These are phyloP conservation scores for Chaetoderma sp. DNA, from an alignment of 2,888 invertebrate species.

Conservation along the genomic window DNA sequence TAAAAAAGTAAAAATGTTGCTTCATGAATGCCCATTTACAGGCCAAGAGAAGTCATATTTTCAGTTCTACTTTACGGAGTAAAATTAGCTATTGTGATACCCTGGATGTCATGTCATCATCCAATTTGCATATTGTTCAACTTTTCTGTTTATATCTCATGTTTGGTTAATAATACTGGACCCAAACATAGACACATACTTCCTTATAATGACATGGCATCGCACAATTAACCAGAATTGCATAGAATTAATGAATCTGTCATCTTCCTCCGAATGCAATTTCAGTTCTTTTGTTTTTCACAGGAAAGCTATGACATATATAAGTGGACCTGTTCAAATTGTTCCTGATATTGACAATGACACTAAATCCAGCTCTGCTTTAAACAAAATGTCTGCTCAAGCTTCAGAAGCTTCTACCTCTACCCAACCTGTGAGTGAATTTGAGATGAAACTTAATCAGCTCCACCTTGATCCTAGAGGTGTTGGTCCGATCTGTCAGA, in stretches of 20 bases:
- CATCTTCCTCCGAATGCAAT: background rate
- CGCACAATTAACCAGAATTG: no score
- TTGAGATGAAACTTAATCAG: slow-evolving; percentile 6
- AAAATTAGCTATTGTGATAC: no score
- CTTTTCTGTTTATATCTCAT: no score
- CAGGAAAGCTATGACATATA: slow-evolving; percentile 54
- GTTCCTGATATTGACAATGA: slow-evolving; percentile 57
- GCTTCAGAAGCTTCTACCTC: background rate
- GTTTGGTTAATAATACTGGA: no score
- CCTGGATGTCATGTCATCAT: no score
- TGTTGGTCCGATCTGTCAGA: background rate
- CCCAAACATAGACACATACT: no score
- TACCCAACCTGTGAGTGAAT: slow-evolving; percentile 4
- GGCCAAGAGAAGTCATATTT: no score
- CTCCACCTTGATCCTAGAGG: background rate
- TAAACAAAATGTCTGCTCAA: background rate
- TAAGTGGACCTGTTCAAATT: slow-evolving; percentile 52
- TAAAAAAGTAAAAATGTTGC: no score
- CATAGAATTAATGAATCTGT: background rate
- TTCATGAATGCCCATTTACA: no score
- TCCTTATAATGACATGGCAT: no score
- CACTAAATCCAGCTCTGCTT: slow-evolving; percentile 1
- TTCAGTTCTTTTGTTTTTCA: slow-evolving; percentile 4
- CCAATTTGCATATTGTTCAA: no score
- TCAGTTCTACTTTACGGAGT: no score